These are phyloP conservation scores for Leptopilina drosophilae DNA, from an alignment of 2,888 invertebrate genomes.

Conservation along the genomic window DNA sequence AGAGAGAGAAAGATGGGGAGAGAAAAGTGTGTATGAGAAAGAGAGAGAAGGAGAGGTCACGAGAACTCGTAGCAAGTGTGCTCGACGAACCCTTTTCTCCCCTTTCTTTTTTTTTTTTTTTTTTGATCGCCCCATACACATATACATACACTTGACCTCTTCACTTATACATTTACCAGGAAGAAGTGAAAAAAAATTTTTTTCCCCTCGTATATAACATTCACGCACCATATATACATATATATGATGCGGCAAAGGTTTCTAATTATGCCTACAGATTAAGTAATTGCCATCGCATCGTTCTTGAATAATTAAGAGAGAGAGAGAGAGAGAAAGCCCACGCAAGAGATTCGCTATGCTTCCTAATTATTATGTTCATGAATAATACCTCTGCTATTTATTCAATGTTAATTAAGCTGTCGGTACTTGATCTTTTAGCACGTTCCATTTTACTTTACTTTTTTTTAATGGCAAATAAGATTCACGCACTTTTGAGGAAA, in stretches of 20 bases:
- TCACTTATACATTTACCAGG: neutral
- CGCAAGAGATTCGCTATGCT: conserved; percentile 15
- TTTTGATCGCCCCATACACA: conserved; percentile 17
- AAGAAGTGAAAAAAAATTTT: too few species aligned
- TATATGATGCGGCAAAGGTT: neutral
- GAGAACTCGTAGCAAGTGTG: conserved; percentile 25
- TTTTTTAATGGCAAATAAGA: conserved; percentile 3
- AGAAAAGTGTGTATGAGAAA: neutral
- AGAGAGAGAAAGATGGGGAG: conserved; percentile 15
- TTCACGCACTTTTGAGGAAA: neutral
- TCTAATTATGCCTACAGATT: conserved; percentile 38
- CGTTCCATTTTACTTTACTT: conserved; percentile 19
- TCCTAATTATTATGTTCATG: conserved; percentile 38
- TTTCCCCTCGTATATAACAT: neutral
- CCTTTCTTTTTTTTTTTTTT: neutral
- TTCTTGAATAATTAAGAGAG: conserved; percentile 34
- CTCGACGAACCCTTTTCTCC: conserved; percentile 37
- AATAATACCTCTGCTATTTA: conserved; percentile 32
- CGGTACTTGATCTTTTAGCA: conserved; percentile 22
- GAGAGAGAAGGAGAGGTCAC: conserved; percentile 4
- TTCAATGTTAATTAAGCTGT: conserved; percentile 40
- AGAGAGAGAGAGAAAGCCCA: neutral
- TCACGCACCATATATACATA: neutral
- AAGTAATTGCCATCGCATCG: conserved; percentile 37
- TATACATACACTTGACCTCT: neutral